Evolutionary conservation across 2,888 invertebrate genomes (phyloP).

Genomic region (Lymantria monacha): DNA sequence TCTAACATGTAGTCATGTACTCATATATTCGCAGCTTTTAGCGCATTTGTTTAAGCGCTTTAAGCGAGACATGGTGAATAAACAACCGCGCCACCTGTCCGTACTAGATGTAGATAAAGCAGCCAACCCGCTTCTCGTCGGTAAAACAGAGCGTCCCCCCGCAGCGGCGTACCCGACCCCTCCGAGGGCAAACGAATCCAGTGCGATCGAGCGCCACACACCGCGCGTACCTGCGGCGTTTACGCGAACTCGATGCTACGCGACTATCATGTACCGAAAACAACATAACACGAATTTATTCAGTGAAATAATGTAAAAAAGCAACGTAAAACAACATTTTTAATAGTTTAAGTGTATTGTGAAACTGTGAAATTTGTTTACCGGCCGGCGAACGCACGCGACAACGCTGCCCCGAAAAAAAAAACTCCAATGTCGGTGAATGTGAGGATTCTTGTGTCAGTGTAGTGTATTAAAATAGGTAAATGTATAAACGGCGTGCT

Average conservation of each 20-base stretch:
- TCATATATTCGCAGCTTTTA: no score
- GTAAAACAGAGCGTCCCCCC: slow-evolving; percentile 49
- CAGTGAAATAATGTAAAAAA: slow-evolving; percentile 77
- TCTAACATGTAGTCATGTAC: no score
- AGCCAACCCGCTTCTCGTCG: slow-evolving; percentile 37
- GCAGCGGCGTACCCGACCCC: slow-evolving; percentile 44
- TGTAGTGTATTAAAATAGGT: slow-evolving; percentile 79
- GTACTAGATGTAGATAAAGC: slow-evolving; percentile 47
- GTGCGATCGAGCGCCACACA: slow-evolving; percentile 77
- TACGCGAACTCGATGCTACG: slow-evolving; percentile 62
- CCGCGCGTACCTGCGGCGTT: slow-evolving; percentile 59
- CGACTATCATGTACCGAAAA: slow-evolving; percentile 64
- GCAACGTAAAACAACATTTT: slow-evolving; percentile 82
- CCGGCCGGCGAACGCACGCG: slow-evolving; percentile 87
- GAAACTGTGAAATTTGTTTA: slow-evolving; percentile 73
- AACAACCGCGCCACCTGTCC: slow-evolving; percentile 65
- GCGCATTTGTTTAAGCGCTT: slow-evolving; percentile 12
- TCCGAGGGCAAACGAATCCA: slow-evolving; percentile 58
- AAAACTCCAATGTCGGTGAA: slow-evolving; percentile 73
- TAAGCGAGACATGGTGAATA: slow-evolving; percentile 25
- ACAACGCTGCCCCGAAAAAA: slow-evolving; percentile 69
- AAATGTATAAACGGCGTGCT: slow-evolving; percentile 78
- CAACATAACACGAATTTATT: slow-evolving; percentile 66
- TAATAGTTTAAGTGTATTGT: slow-evolving; percentile 81
- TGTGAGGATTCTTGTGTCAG: slow-evolving; percentile 71